These are phyloP conservation scores for Psittacula derbiana DNA, from an alignment of 2,797 vertebrate genomes.

Conservation along the genomic window DNA sequence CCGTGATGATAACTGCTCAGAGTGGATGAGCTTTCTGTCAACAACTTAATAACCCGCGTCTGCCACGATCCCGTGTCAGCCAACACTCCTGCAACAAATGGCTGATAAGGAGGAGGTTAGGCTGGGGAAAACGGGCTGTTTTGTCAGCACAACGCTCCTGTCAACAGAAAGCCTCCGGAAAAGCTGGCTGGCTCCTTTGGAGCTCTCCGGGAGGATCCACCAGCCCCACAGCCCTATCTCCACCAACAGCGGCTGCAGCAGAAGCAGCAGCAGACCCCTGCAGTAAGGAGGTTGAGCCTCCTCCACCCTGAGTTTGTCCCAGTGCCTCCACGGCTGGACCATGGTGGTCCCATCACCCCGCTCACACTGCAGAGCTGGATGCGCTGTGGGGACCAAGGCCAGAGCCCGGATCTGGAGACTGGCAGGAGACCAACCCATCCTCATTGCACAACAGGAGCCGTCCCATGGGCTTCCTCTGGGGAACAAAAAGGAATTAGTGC, in stretches of 20 bases:
- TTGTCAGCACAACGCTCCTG: slow-evolving; percentile 43
- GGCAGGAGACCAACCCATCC: neutral
- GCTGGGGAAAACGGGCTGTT: slow-evolving; percentile 31
- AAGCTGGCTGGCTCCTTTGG: neutral
- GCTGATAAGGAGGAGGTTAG: slow-evolving; percentile 55
- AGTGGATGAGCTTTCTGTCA: slow-evolving; percentile 63
- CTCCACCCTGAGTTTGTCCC: neutral
- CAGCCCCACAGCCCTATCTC: neutral
- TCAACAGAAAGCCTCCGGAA: neutral
- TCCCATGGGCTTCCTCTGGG: neutral
- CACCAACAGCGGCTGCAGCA: neutral
- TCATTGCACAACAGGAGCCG: neutral
- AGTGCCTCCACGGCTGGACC: neutral
- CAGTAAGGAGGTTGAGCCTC: neutral
- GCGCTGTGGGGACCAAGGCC: neutral
- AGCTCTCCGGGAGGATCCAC: accelerated
- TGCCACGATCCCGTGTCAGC: slow-evolving; percentile 23
- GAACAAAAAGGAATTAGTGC: neutral
- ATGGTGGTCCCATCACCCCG: neutral
- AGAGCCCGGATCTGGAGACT: neutral
- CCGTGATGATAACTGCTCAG: slow-evolving; percentile 2
- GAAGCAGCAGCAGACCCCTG: neutral
- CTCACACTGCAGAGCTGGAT: accelerated
- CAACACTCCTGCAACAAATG: neutral
- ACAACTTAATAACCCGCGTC: slow-evolving; percentile 49